These are phyloP conservation scores for Oscheius onirici DNA, from an alignment of 2,888 invertebrate species.

Conservation along the genomic window DNA sequence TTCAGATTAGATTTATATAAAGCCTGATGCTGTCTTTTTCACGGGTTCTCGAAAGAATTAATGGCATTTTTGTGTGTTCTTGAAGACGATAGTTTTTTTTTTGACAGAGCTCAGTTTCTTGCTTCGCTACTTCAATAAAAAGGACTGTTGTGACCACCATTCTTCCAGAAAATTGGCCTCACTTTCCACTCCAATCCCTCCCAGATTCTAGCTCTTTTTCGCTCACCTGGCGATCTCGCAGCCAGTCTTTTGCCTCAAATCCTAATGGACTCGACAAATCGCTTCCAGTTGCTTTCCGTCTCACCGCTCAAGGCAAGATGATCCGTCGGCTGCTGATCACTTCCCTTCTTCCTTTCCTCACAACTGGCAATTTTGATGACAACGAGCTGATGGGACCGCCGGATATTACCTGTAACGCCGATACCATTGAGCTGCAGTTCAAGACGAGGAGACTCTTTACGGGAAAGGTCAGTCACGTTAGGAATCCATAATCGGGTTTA, in stretches of 20 bases:
- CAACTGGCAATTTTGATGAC: conserved; percentile 29
- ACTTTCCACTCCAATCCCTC: conserved; percentile 14
- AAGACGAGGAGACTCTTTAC: conserved; percentile 63
- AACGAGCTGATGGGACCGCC: conserved; percentile 64
- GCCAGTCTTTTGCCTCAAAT: conserved; percentile 10
- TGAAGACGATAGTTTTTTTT: no score
- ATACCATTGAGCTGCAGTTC: conserved; percentile 70
- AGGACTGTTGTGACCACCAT: not conserved
- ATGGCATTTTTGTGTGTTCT: no score
- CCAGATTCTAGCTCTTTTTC: not conserved
- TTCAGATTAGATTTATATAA: no score
- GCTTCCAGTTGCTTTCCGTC: not conserved
- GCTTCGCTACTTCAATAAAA: conserved; percentile 16
- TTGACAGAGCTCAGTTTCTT: not conserved
- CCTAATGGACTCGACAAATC: conserved; percentile 24
- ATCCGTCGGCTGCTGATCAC: not conserved
- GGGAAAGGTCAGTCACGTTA: conserved; percentile 40
- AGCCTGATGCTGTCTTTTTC: no score
- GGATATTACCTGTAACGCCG: conserved; percentile 67
- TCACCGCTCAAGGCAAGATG: conserved; percentile 6
- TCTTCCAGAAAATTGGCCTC: not conserved
- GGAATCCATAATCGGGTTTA: not conserved
- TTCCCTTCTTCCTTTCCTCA: not conserved
- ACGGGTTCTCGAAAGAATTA: no score
- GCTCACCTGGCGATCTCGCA: conserved; percentile 1